A percentile compares a stretch with the other conserved stretches of the same genome.
phyloP scores from a whole-genome alignment of 2,797 vertebrate genomes.

The Vipera ursinii region DNA sequence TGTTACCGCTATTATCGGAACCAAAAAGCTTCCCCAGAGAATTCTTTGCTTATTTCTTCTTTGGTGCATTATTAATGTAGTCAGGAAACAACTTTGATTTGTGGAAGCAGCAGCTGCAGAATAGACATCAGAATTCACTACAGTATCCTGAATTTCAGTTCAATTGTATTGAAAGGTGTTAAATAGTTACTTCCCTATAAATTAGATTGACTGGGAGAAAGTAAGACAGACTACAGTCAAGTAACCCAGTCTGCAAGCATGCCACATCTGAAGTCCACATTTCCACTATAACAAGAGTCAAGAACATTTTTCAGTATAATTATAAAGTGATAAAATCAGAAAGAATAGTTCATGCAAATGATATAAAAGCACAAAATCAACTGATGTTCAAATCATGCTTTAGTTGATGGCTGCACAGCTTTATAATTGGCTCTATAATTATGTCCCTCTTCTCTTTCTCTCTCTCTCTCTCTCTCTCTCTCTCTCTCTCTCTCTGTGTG shows the following conservation, averaged over 20 bases:
- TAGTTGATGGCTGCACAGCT: neutral
- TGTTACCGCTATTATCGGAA: neutral
- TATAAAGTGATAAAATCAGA: conserved; percentile 35
- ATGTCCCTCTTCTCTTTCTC: neutral
- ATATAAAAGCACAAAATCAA: neutral
- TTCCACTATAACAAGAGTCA: conserved; percentile 37
- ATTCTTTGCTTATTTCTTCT: conserved; percentile 43
- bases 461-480: neutral
- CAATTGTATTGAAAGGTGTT: conserved; percentile 51
- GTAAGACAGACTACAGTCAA: conserved; percentile 34
- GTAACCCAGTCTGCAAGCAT: neutral
- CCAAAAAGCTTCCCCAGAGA: neutral
- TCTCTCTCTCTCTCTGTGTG: neutral
- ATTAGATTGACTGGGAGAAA: conserved; percentile 55
- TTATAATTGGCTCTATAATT: conserved; percentile 18
- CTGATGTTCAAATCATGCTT: neutral
- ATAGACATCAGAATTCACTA: neutral
- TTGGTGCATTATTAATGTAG: conserved; percentile 22
- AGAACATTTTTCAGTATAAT: conserved; percentile 23
- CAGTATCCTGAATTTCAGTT: neutral
- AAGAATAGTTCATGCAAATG: conserved; percentile 44
- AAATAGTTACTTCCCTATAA: conserved; percentile 57
- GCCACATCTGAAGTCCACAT: conserved; percentile 30
- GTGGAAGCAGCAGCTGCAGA: conserved; percentile 54
- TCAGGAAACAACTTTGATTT: conserved; percentile 26